These are phyloP conservation scores for Pyrgus malvae DNA, from an alignment of 2,888 invertebrate genomes.

Conservation along the genomic window DNA sequence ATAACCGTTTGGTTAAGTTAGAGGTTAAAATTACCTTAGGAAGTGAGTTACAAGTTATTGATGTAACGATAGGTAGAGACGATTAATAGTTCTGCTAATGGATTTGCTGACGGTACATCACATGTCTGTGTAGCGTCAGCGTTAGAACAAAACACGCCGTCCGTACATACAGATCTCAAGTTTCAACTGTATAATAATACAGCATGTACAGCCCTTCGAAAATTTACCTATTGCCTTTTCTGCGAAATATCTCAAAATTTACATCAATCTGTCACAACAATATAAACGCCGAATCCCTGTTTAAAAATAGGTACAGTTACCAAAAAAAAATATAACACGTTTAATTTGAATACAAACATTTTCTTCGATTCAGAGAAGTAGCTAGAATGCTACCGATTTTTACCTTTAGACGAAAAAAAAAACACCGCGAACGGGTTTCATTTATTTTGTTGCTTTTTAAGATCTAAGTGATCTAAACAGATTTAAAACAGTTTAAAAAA, in stretches of 20 bases:
- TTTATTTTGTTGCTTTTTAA: too few species aligned
- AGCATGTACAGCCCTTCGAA: too few species aligned
- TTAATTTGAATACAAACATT: too few species aligned
- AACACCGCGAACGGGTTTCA: too few species aligned
- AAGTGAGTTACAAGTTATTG: conserved; percentile 37
- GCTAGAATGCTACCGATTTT: too few species aligned
- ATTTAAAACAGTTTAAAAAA: too few species aligned
- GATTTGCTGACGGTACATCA: conserved; percentile 42
- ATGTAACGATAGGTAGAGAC: conserved; percentile 50
- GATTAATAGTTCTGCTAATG: conserved; percentile 55
- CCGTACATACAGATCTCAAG: conserved; percentile 56
- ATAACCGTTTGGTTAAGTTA: conserved; percentile 64
- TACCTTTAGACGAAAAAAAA: too few species aligned
- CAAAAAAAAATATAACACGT: not conserved
- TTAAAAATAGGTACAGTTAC: not conserved
- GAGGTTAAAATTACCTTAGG: conserved; percentile 56
- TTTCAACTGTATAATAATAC: conserved; percentile 32
- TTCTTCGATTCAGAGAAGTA: too few species aligned
- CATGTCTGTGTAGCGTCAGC: conserved; percentile 40
- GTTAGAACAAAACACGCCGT: conserved; percentile 56
- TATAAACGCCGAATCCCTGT: not conserved
- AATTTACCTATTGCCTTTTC: too few species aligned
- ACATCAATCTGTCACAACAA: too few species aligned
- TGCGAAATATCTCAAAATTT: too few species aligned
- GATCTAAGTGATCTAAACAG: too few species aligned